Evolutionary conservation across 2,113 vertebrate genomes (phyloP).

Genomic region (Prionailurus bengalensis): DNA sequence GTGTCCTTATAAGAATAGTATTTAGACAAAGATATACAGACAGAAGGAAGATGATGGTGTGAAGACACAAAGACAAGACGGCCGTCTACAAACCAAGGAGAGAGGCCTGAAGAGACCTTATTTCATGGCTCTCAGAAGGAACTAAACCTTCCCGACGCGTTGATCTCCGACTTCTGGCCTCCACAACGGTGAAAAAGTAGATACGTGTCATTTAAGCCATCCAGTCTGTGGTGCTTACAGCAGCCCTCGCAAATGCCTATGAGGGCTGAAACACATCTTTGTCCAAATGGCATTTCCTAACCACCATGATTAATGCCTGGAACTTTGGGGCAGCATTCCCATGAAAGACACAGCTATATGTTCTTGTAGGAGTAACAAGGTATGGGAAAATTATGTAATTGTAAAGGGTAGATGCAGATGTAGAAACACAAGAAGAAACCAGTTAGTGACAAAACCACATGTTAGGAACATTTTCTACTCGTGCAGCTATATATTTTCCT

Average conservation of each 20-base stretch:
- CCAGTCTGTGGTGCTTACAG: neutral
- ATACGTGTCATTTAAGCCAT: neutral
- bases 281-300: neutral
- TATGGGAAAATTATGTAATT: neutral
- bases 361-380: neutral
- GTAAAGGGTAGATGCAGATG: neutral
- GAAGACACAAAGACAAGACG: neutral
- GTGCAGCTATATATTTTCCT: neutral
- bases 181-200: neutral
- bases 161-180: neutral
- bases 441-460: neutral
- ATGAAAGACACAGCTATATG: neutral
- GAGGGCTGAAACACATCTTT: neutral
- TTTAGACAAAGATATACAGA: neutral
- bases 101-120: too few relatives aligned
- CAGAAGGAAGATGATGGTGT: neutral
- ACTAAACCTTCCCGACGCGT: too few relatives aligned
- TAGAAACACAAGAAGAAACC: neutral
- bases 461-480: neutral
- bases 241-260: neutral
- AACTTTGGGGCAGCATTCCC: too few relatives aligned
- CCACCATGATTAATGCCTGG: neutral
- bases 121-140: neutral
- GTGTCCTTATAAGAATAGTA: neutral
- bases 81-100: neutral